Base-by-base conservation (phyloP, 2,797 vertebrate genomes). In the Heterohyrax brucei region DNA sequence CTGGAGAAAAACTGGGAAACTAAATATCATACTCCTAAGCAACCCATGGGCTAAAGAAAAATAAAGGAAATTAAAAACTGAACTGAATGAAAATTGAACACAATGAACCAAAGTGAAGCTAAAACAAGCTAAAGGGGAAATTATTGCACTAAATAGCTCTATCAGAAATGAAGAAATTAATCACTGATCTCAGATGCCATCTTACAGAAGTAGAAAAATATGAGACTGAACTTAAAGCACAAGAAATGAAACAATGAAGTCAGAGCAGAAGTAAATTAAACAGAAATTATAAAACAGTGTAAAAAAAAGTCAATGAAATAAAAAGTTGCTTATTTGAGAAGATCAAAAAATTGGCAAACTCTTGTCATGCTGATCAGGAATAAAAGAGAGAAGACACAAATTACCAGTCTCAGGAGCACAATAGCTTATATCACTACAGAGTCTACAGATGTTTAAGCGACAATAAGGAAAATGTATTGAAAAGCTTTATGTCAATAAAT, bases 11-110 rank as follows among this genome's bases (percentile, higher is more conserved):
- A 62, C 48, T 88, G 70, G 19, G 44, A 39, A 73, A 80, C 53
- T 56, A 56, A 56, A 56, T 13, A 56, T 14, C 13, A 10, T 16
- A 56, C 53, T 56, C 13, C 50, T 12, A 56, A 56, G 53, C 13
- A 56, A 56, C 53, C 53, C 53, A 16, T 46, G 18, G 62, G 26
- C 61, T 75, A 89, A 85, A 85, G 26, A 73, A 85, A 78, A 44
- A 50, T 48, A 73, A 22, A 61, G 21, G 3, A 64, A 79, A 75
- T 80, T 62, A 33, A 5, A 76, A 92, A 75, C 80, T 94, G 39
- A 94, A 61, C 12, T 28, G 44, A 80, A 81, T 68, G 62, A 80
- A 95, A 92, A 68, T 75, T 50, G 84, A 22, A 89, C 24, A 61
- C 8, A 70, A 61, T 21, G 3, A 39, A 50, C 5, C 5, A 89